Evolutionary conservation across 2,113 vertebrate species (phyloP).

Genomic region (Empidonax traillii): DNA sequence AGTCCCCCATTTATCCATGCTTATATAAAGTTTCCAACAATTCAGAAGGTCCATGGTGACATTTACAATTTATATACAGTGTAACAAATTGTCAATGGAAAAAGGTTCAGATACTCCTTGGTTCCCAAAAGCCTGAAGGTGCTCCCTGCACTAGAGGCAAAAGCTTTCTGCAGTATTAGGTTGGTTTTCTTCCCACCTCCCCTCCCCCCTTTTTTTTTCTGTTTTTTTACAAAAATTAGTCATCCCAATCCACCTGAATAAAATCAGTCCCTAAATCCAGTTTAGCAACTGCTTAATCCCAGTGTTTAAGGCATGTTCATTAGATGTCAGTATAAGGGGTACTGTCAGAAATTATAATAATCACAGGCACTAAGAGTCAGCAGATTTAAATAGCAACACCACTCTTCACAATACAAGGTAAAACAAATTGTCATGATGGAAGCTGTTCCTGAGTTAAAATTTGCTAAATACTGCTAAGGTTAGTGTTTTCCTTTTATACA

Average conservation of each 20-base stretch:
- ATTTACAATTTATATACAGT: conserved; percentile 28
- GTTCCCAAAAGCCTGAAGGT: background rate
- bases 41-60: background rate
- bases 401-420: background rate
- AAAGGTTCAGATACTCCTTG: background rate
- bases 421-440: background rate
- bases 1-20: conserved; percentile 43
- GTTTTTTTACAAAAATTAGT: background rate
- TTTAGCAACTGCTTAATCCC: background rate
- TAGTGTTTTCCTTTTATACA: background rate
- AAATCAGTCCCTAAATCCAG: background rate
- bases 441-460: conserved; percentile 69
- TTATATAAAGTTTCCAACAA: conserved; percentile 14
- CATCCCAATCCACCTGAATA: background rate
- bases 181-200: background rate
- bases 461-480: background rate
- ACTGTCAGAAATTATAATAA: background rate
- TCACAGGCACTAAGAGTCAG: background rate
- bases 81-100: conserved; percentile 22
- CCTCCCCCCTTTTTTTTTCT: background rate
- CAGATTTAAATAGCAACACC: background rate
- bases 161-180: background rate
- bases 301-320: conserved; percentile 64
- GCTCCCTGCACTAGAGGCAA: background rate
- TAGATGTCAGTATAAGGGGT: background rate